Base-by-base conservation (phyloP, 2,888 invertebrate species). In the Caenorhabditis macrosperma region DNA sequence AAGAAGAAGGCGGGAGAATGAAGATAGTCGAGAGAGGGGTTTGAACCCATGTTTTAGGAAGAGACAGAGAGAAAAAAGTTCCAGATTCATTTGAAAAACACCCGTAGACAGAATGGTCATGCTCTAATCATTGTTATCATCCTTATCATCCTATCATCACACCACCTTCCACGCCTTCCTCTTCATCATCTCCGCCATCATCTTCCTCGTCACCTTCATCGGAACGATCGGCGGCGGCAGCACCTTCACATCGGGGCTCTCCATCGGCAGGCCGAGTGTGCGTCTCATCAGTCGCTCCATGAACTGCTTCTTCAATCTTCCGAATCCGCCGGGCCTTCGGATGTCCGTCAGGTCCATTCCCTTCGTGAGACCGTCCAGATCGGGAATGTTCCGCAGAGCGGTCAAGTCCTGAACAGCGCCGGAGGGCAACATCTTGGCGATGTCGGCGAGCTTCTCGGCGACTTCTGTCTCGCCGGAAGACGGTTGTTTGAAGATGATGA, bases 271-370 rank as follows among this genome's bases (percentile, higher is more conserved):
- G 1, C 87, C 87, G 60, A 87, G 48, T 7, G 81, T 81, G 17
- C 88, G 67, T 46, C 85, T 64, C 69, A 89, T 86, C 72, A 89
- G 64, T 44, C 89, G 66, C 60, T 88, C 86, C 63, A 89, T 86
- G 61, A 89, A 89, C 71, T 89, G 84, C 44, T 86, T 80, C 61
- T 87, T 87, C 17, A 89, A 72, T 15, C 78, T 60, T 10, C 85
- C 81, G 52, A 89, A 89, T 22, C 89, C 89, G 12, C 88, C 89
- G 2, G 89, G 89, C 46, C 82, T 85, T 63, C 77, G 84, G 55
- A 89, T 84, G 33, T 87, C 82, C 9, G 82, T 78, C 52, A 89
- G 52, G 67, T 89, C 89, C 85, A 89, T 84, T 46, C 89, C 89
- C 60, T 85, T 76, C 2, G 86, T 86, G 24, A 89, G 64, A 17